Evolutionary conservation across 2,113 vertebrate species (phyloP).

Genomic region (Butastur rufipennis): DNA sequence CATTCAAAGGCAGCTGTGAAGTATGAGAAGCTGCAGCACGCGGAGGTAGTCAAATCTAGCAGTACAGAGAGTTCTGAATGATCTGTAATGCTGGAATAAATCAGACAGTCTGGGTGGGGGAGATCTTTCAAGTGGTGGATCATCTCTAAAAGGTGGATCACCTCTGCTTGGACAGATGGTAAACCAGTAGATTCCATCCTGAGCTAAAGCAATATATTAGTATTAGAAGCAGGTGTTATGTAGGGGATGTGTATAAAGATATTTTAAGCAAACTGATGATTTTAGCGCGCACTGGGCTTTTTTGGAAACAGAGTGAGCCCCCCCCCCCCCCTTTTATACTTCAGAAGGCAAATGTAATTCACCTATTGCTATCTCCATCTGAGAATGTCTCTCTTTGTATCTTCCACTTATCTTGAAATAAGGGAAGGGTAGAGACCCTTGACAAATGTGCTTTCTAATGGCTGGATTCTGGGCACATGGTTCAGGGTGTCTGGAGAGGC

Average conservation of each 20-base stretch:
- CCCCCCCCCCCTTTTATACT: neutral
- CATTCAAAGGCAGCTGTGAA: constrained; percentile 68
- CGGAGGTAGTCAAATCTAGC: constrained; percentile 58
- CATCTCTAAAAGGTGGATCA: neutral
- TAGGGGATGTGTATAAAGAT: neutral
- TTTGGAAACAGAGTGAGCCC: neutral
- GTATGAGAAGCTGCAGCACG: constrained; percentile 54
- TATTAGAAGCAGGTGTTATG: neutral
- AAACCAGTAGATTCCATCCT: neutral
- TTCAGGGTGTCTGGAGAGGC: neutral
- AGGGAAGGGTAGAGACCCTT: neutral
- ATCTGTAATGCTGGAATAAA: constrained; percentile 49
- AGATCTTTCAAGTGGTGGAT: neutral
- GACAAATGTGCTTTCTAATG: neutral
- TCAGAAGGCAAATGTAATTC: neutral
- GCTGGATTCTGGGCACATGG: neutral
- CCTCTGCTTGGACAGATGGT: neutral
- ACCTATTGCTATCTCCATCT: neutral
- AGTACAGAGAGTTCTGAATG: constrained; percentile 61
- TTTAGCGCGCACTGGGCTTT: neutral
- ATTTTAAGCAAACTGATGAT: neutral
- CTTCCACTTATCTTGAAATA: neutral
- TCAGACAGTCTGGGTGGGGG: neutral
- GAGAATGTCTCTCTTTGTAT: neutral
- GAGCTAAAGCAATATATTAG: neutral